These are phyloP conservation scores for Actias luna DNA, from an alignment of 2,888 invertebrate species.

Conservation along the genomic window DNA sequence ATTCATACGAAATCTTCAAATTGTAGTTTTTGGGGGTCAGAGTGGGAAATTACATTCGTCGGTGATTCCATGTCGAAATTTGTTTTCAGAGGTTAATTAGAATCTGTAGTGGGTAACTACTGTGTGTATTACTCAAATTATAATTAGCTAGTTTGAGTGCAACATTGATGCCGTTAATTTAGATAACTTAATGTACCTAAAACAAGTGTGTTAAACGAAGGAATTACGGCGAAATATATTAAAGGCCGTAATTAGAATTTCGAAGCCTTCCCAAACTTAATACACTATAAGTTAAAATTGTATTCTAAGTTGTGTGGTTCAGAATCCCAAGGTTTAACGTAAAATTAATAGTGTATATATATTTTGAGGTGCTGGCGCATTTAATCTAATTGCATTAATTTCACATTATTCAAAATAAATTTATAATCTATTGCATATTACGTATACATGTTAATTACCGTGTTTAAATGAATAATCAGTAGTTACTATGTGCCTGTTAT, in stretches of 20 bases:
- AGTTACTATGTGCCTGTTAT: too few relatives aligned
- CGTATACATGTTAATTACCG: too few relatives aligned
- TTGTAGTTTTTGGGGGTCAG: constrained; percentile 58
- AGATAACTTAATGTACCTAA: constrained; percentile 12
- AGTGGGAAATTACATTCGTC: constrained; percentile 49
- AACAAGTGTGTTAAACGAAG: constrained; percentile 7
- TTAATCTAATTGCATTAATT: neutral
- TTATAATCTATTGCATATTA: neutral
- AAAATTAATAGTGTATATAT: neutral
- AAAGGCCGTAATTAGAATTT: constrained; percentile 11
- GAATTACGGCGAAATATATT: constrained; percentile 4
- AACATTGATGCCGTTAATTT: constrained; percentile 40
- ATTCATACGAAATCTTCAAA: constrained; percentile 47
- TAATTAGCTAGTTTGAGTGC: constrained; percentile 39
- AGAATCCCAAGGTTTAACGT: neutral
- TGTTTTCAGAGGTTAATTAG: constrained; percentile 53
- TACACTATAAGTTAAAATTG: neutral
- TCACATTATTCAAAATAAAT: neutral
- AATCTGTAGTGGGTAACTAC: constrained; percentile 42
- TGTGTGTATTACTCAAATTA: constrained; percentile 48
- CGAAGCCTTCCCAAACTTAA: neutral
- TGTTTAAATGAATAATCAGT: too few relatives aligned
- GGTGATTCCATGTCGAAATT: constrained; percentile 42
- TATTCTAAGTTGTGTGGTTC: neutral
- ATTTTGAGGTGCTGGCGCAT: neutral